Evolutionary conservation across 2,113 vertebrate genomes (phyloP), one percentile per base, ranked within the genome.

Genomic region (Dunckerocampus dactyliophorus): DNA sequence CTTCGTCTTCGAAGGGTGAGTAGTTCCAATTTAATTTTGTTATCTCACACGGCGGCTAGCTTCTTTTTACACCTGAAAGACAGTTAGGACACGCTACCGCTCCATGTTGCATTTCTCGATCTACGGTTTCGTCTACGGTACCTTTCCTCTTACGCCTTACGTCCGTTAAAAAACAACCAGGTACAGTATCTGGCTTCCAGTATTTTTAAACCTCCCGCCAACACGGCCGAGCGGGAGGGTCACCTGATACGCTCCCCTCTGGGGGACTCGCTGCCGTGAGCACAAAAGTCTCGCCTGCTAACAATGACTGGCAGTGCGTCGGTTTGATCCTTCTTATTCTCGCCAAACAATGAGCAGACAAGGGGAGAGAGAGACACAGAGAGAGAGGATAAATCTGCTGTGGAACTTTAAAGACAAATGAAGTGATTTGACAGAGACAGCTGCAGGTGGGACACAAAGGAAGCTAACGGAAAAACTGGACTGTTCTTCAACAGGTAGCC

Each of bases 191-290:
- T 11, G 8, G 14, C 1, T n/a, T n/a, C n/a, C n/a, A n/a, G n/a
- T 14, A 13, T 45, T 67, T 80, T 81, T 61, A 37, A 82, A 82
- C 61, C 6, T 77, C 65, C 79, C 75, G 57, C 73, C 70, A 15
- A 9, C 24, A 19, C 8, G n/a, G 1, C 48, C 5, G 16, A 12
- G 52, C 6, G 24, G 22, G 20, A 63, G 39, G 39, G 39, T 67
- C 62, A 83, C 46, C 56, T 48, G 69, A 80, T 70, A 75, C 69
- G 64, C 48, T 24, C 55, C 58, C 62, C 69, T 66, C 21, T 3
- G 43, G 2, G 51, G 49, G n/a, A 47, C 56, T 21, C 75, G 46
- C 65, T 55, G 14, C 56, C 34, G 9, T 12, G 7, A 12, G 9
- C 37, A 39, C 50, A 76, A 68, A 76, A 64, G 59, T 50, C 37